phyloP scores from a whole-genome alignment of 2,113 vertebrate species.

The Marmota monax region DNA sequence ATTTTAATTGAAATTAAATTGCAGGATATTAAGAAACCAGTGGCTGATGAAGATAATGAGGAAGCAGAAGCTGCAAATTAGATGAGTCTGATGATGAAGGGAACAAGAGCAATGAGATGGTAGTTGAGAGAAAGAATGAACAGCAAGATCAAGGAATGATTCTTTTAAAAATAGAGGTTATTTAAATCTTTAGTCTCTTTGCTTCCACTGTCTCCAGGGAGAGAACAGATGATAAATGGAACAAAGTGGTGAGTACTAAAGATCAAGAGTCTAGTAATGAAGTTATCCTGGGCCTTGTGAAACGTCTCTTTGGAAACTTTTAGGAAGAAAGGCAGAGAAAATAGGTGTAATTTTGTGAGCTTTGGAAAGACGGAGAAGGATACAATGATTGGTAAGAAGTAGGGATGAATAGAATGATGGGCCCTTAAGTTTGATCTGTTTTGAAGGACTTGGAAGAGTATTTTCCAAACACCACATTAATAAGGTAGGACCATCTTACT shows the following conservation, averaged over 20 bases:
- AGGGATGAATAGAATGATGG: background rate
- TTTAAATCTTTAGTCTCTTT: background rate
- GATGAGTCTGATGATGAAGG: background rate
- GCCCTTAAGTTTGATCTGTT: background rate
- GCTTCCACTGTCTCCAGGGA: background rate
- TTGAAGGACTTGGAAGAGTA: background rate
- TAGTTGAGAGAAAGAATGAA: background rate
- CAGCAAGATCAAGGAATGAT: background rate
- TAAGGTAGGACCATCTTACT: background rate
- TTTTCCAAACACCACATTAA: constrained; percentile 10
- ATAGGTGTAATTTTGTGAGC: background rate
- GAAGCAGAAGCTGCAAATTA: background rate
- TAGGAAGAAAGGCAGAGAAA: background rate
- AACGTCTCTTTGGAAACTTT: background rate
- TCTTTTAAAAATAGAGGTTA: background rate
- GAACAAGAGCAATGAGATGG: background rate
- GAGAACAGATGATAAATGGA: background rate
- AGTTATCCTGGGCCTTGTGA: background rate
- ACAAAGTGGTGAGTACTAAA: background rate
- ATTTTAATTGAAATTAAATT: constrained; percentile 9
- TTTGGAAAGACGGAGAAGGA: background rate
- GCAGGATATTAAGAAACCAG: background rate
- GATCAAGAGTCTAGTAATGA: background rate
- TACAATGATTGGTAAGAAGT: background rate
- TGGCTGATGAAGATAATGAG: background rate